Percentiles rank a stretch among this genome's conserved stretches.
phyloP scores from a whole-genome alignment of 2,888 invertebrate genomes.

The Cylloceria caligata region DNA sequence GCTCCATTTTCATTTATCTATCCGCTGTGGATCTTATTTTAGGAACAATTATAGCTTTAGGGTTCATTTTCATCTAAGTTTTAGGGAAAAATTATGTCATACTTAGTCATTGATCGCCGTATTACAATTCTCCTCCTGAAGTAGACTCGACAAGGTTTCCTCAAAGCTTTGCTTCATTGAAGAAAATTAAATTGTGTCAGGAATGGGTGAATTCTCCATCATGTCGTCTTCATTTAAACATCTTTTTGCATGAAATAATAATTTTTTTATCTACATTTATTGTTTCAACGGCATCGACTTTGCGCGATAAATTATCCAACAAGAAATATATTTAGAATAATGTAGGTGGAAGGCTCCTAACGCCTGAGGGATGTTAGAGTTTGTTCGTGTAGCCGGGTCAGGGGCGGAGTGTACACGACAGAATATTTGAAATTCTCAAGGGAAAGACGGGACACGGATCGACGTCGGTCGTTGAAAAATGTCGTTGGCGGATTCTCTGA shows the following conservation, averaged over 20 bases:
- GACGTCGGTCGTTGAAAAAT: slow-evolving; percentile 61
- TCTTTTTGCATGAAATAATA: neutral
- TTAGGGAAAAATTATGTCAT: no score
- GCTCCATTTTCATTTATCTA: no score
- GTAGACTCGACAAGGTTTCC: neutral
- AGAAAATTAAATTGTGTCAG: neutral
- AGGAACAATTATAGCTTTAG: neutral
- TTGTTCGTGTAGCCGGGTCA: neutral
- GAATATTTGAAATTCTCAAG: slow-evolving; percentile 69
- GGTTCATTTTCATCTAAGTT: neutral
- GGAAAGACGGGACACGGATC: slow-evolving; percentile 57
- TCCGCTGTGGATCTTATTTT: neutral
- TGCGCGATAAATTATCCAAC: neutral
- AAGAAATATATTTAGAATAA: slow-evolving; percentile 43
- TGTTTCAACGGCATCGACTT: neutral
- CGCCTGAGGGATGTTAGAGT: slow-evolving; percentile 3
- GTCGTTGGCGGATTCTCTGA: slow-evolving; percentile 49
- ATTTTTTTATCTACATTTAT: neutral
- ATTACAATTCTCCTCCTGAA: neutral
- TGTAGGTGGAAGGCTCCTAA: slow-evolving; percentile 55
- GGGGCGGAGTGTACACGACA: neutral
- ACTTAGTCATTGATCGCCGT: no score
- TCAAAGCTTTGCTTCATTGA: neutral
- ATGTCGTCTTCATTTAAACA: neutral
- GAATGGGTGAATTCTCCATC: neutral